phyloP scores from a whole-genome alignment of 2,797 vertebrate species.

The Garrulus glandarius region DNA sequence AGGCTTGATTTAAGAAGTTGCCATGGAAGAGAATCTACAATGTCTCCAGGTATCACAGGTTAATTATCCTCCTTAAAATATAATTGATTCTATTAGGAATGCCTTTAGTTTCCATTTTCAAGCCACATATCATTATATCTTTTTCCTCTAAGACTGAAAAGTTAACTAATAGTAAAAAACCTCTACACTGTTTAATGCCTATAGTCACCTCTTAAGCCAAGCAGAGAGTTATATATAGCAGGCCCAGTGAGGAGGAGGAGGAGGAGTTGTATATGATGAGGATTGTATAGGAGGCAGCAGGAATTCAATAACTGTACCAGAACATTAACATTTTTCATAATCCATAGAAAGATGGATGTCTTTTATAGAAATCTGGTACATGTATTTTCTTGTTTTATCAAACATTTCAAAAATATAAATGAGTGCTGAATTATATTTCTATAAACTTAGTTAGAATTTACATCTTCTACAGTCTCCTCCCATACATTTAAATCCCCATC shows the following conservation, averaged over 20 bases:
- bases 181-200: not conserved
- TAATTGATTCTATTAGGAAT: not conserved
- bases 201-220: not conserved
- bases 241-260: not conserved
- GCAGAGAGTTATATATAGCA: not conserved
- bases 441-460: not conserved
- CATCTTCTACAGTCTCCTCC: not conserved
- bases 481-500: not conserved
- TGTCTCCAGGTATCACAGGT: not conserved
- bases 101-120: not conserved
- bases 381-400: not conserved
- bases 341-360: not conserved
- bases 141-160: not conserved
- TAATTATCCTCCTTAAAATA: not conserved
- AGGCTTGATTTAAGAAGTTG: not conserved
- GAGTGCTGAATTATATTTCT: not conserved
- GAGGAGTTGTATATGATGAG: not conserved
- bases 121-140: not conserved
- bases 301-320: not conserved
- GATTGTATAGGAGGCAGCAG: not conserved
- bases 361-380: not conserved
- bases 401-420: not conserved
- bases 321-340: not conserved
- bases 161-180: not conserved
- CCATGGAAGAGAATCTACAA: not conserved